These are phyloP conservation scores for Macaria notata DNA, from an alignment of 2,888 invertebrate species.

Conservation along the genomic window DNA sequence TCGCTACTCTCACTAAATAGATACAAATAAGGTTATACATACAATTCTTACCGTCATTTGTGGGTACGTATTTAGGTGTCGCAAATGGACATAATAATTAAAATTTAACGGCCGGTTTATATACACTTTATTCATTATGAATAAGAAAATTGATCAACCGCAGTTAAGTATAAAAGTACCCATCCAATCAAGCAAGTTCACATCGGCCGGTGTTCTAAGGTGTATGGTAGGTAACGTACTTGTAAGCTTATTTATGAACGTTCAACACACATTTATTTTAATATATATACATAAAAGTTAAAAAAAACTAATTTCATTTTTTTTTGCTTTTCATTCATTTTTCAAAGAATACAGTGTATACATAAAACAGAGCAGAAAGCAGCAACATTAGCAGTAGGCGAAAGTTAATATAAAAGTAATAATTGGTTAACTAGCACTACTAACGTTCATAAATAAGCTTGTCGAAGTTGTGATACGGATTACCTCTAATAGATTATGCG, in stretches of 20 bases:
- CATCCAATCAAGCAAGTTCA: conserved; percentile 47
- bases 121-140: conserved; percentile 27
- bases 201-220: conserved; percentile 34
- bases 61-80: conserved; percentile 3
- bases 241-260: conserved; percentile 8
- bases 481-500: no score
- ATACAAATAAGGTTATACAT: conserved; percentile 1
- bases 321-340: no score
- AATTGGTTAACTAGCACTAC: no score
- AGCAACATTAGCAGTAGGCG: no score
- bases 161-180: conserved; percentile 34
- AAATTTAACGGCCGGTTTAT: conserved; percentile 13
- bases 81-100: not conserved
- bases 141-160: conserved; percentile 25
- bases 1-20: conserved; percentile 6
- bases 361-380: no score
- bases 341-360: no score
- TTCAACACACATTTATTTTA: not conserved
- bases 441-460: no score
- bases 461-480: no score
- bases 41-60: not conserved
- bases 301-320: no score
- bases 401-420: no score
- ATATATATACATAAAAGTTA: no score
- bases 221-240: not conserved